Evolutionary conservation across 2,113 vertebrate genomes (phyloP), one percentile per base, ranked within the genome.

Genomic region (Pyxicephalus adspersus): DNA sequence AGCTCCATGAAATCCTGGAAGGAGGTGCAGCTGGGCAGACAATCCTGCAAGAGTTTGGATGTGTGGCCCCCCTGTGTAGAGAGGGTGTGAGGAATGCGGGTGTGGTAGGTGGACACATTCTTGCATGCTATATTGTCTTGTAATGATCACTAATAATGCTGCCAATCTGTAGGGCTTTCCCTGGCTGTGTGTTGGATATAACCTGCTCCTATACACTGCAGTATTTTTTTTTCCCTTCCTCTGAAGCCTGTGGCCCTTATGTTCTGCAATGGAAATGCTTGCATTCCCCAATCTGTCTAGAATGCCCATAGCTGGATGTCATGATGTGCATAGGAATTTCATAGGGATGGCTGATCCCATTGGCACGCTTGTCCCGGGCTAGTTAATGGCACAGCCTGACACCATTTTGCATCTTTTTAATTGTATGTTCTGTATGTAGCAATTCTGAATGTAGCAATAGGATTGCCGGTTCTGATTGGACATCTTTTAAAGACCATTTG

Each of bases 141-240:
- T 34, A 4, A 25, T 16, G 60, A 22, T 58, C 20, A 11, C 5
- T n/a, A 58, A 22, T 20, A 15, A 17, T 20, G 64, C 29, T 66
- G 64, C 19, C 51, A 0, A 0, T 0, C 25, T 58, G 51, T 20
- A 17, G 16, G 29, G 3, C 0, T 0, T 13, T 0, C 22, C 38
- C 50, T 74, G 67, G 31, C 0, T 54, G 61, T 0, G 18, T 1
- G 74, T 0, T 31, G 68, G 3, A 13, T 0, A 8, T 0, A 3
- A 16, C 0, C 65, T 0, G n/a, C 26, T 1, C 79, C 29, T 81
- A 86, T 84, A 72, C 91, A 87, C 92, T 94, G 94, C 94, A 94
- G 93, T 89, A 88, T 66, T 81, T 84, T 84, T 83, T 77, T 0
- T 73, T 67, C 61, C 0, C 0, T 4, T 45, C 60, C 23, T 64